Evolutionary conservation across 2,888 invertebrate genomes (phyloP), one percentile per base, ranked within the genome.

Genomic region (Aleiodes testaceus): DNA sequence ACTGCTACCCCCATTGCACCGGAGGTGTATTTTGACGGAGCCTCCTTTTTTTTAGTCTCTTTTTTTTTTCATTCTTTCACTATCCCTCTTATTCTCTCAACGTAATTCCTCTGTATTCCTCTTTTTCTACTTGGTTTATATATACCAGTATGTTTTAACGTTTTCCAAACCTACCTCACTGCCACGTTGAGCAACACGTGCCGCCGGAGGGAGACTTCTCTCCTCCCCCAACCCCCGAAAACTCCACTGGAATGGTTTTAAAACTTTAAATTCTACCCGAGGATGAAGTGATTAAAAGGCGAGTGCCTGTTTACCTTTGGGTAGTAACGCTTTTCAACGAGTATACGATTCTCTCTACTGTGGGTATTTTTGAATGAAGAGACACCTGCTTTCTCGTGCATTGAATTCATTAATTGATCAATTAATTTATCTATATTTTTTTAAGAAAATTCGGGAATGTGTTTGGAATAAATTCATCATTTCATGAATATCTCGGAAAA

Each of bases 251-350:
- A 22, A 67, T 26, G 26, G 45, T 53, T 53, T 67, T 67, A 55
- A 55, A 67, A 67, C 67, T 67, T 67, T 67, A 55, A 67, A 67
- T 55, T 67, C 55, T 30, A 67, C 67, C 67, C 67, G 67, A 67
- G 67, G 67, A 67, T 67, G 67, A 67, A 67, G 67, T 67, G 67
- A 67, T 67, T 67, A 67, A 67, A 67, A 67, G 66, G 67, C 45
- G 45, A 67, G 59, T 59, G 67, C 44, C 55, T 55, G 53, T 53
- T 67, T 67, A 67, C 55, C 55, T 67, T 67, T 59, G 59, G 59
- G 59, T 59, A 59, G 55, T 55, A 55, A 55, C 59, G 59, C 59
- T 59, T 53, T 59, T 59, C 59, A 59, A 42, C 59, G 59, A 59
- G 16, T 59, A 59, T 42, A 42, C 36, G 59, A 59, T 59, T 59